Evolutionary conservation across 92 coral and sea anemone genomes (phyloP).

Genomic region (Paragorgia papillata): DNA sequence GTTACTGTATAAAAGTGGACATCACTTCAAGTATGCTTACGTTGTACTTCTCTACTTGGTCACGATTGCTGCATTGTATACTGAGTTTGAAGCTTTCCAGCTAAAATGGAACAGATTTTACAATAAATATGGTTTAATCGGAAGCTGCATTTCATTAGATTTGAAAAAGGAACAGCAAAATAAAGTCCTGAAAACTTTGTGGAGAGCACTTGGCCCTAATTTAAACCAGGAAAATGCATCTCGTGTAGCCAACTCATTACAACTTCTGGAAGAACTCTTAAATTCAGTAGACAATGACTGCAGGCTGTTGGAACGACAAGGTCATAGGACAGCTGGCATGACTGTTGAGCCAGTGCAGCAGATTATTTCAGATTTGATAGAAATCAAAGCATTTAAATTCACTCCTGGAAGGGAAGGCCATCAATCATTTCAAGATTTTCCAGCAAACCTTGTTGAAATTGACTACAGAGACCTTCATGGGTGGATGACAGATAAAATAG

Average conservation of each 20-base stretch:
- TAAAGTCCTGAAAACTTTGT: slow-evolving; percentile 65
- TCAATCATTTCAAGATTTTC: slow-evolving; percentile 58
- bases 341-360: slow-evolving; percentile 58
- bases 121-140: slow-evolving; percentile 67
- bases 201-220: slow-evolving; percentile 67
- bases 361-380: slow-evolving; percentile 46
- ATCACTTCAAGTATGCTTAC: slow-evolving; percentile 70
- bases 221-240: slow-evolving; percentile 54
- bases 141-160: slow-evolving; percentile 56
- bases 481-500: slow-evolving; percentile 61
- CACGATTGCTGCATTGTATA: slow-evolving; percentile 45
- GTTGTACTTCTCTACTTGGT: slow-evolving; percentile 64
- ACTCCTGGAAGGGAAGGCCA: slow-evolving; percentile 57
- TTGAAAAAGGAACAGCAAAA: too few relatives aligned
- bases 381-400: slow-evolving; percentile 47
- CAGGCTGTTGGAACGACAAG: slow-evolving; percentile 18
- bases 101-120: slow-evolving; percentile 66
- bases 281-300: slow-evolving; percentile 63
- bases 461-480: slow-evolving; percentile 65
- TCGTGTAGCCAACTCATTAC: slow-evolving; percentile 46
- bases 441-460: slow-evolving; percentile 23
- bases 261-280: slow-evolving; percentile 48
- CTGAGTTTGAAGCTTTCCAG: slow-evolving; percentile 56
- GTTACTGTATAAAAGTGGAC: slow-evolving; percentile 54
- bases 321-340: slow-evolving; percentile 36